These are phyloP conservation scores for Hypothenemus hampei DNA, from an alignment of 1,140 invertebrate genomes.

Conservation along the genomic window DNA sequence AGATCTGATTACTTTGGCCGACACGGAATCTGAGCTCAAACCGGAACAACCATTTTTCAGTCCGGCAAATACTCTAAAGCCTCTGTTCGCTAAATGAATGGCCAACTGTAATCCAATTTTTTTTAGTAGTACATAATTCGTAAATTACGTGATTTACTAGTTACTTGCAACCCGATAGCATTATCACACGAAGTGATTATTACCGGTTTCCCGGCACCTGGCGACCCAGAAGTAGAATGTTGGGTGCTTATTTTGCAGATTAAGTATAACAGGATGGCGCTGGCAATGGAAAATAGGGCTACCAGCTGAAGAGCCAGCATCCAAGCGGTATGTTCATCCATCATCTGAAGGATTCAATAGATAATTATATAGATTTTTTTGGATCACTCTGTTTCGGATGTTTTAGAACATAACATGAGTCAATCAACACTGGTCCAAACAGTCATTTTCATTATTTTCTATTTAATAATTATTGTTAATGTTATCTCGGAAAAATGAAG, in stretches of 20 bases:
- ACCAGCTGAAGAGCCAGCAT: conserved; percentile 71
- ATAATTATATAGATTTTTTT: too few relatives aligned
- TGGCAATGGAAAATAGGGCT: conserved; percentile 71
- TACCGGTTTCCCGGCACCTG: conserved; percentile 57
- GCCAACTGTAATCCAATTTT: conserved; percentile 47
- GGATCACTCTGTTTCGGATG: too few relatives aligned
- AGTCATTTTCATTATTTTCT: too few relatives aligned
- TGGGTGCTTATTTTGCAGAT: conserved; percentile 61
- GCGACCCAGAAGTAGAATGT: conserved; percentile 32
- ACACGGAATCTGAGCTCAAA: conserved; percentile 50
- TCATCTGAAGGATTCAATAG: too few relatives aligned
- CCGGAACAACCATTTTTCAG: conserved; percentile 53
- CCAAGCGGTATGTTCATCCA: conserved; percentile 73
- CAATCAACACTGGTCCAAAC: too few relatives aligned
- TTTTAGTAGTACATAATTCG: neutral
- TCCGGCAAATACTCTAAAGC: conserved; percentile 72
- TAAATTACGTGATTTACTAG: too few relatives aligned
- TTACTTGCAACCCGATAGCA: conserved; percentile 65
- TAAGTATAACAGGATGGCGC: conserved; percentile 67
- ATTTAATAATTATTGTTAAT: too few relatives aligned
- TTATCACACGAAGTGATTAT: conserved; percentile 74
- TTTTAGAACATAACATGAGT: too few relatives aligned
- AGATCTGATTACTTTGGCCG: conserved; percentile 58
- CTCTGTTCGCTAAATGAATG: conserved; percentile 60
- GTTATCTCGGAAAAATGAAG: too few relatives aligned